Evolutionary conservation across 2,113 vertebrate genomes (phyloP).

Genomic region (Deroptyus accipitrinus): DNA sequence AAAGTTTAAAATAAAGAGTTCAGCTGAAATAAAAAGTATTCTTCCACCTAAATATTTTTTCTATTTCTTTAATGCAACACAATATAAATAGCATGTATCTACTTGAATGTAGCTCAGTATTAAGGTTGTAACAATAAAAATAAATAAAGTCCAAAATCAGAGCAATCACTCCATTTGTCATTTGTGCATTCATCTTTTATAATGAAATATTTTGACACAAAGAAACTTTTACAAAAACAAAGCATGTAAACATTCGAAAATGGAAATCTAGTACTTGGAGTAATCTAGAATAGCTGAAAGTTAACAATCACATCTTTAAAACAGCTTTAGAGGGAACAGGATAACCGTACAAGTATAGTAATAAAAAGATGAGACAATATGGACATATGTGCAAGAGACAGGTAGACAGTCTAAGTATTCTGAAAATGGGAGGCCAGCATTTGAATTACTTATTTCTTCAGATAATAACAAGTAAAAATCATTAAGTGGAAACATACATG

Average conservation of each 20-base stretch:
- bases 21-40: neutral
- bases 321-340: neutral
- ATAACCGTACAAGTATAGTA: neutral
- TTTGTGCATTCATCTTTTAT: neutral
- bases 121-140: neutral
- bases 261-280: neutral
- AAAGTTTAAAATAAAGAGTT: neutral
- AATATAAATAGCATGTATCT: neutral
- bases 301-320: neutral
- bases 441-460: neutral
- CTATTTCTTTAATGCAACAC: neutral
- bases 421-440: neutral
- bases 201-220: neutral
- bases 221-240: neutral
- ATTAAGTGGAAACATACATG: neutral
- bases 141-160: neutral
- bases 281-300: neutral
- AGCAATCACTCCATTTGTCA: neutral
- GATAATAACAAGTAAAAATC: neutral
- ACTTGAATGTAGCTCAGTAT: neutral
- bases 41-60: neutral
- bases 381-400: neutral
- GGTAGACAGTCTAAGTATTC: neutral
- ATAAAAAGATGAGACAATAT: neutral
- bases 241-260: neutral